These are phyloP conservation scores for Netelia fuscicornis DNA, from an alignment of 2,888 invertebrate species.

Conservation along the genomic window DNA sequence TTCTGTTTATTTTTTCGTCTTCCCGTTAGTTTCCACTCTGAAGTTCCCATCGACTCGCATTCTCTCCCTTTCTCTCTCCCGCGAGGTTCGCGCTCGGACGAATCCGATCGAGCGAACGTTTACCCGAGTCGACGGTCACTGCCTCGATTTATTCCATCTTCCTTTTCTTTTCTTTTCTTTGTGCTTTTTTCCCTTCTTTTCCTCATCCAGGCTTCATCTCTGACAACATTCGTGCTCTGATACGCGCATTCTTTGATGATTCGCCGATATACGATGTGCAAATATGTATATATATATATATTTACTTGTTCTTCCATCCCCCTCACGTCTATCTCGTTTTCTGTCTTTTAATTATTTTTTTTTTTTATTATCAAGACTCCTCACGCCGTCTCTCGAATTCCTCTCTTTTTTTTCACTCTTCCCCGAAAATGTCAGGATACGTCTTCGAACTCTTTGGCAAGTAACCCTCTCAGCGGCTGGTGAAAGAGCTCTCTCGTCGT, in stretches of 20 bases:
- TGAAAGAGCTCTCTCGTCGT: slow-evolving; percentile 29
- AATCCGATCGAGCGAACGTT: slow-evolving; percentile 55
- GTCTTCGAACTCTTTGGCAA: slow-evolving; percentile 33
- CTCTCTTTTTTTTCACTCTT: not conserved
- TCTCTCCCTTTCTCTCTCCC: slow-evolving; percentile 14
- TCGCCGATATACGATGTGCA: slow-evolving; percentile 19
- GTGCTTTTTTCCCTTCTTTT: not conserved
- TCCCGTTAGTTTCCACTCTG: slow-evolving; percentile 33
- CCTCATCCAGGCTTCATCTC: too few relatives aligned
- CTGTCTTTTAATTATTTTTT: not conserved
- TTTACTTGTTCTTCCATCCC: slow-evolving; percentile 8
- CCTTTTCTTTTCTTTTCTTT: not conserved
- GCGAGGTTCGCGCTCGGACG: slow-evolving; percentile 40
- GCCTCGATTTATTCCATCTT: slow-evolving; percentile 13
- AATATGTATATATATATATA: slow-evolving; percentile 19
- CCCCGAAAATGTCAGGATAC: not conserved
- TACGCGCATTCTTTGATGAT: slow-evolving; percentile 26
- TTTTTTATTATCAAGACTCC: slow-evolving; percentile 16
- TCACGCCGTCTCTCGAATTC: slow-evolving; percentile 16
- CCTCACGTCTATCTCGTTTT: not conserved
- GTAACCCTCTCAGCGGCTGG: slow-evolving; percentile 15
- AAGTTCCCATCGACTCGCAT: slow-evolving; percentile 39
- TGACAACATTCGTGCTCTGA: slow-evolving; percentile 11
- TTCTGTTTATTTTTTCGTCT: not conserved
- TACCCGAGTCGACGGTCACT: slow-evolving; percentile 56